Percentiles rank a stretch among this genome's conserved stretches.
Conservation (phyloP, 2,797 vertebrate species). For the Ceryle rudis region DNA sequence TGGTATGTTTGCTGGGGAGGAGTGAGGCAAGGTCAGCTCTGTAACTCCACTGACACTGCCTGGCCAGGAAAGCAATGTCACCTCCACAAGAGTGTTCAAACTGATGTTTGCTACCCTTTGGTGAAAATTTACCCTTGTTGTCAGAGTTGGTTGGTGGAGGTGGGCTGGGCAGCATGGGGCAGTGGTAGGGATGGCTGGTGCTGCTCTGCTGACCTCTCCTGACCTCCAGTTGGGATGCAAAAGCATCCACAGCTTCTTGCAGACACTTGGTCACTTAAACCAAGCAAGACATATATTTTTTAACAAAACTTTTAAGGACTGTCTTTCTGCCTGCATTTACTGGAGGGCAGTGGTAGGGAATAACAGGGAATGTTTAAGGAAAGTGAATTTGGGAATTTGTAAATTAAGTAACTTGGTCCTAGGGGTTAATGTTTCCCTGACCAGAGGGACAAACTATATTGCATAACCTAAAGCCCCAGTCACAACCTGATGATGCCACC, state of each 20-base stretch:
- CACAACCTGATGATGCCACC: not conserved
- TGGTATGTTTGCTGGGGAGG: not conserved
- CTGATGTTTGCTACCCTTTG: not conserved
- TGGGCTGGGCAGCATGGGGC: not conserved
- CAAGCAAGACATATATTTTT: not conserved
- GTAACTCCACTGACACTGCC: not conserved
- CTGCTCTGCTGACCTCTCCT: accelerated
- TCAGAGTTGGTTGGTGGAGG: not conserved
- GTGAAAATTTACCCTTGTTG: not conserved
- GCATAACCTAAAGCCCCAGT: not conserved
- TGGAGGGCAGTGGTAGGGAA: not conserved
- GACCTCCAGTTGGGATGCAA: not conserved
- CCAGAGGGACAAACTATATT: not conserved
- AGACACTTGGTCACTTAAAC: not conserved
- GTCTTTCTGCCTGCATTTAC: not conserved
- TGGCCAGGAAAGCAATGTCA: not conserved
- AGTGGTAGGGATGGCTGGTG: not conserved
- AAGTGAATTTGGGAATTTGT: not conserved
- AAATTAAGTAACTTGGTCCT: not conserved
- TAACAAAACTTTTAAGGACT: not conserved
- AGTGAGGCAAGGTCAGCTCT: not conserved
- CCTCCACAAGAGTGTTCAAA: accelerated
- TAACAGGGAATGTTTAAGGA: not conserved
- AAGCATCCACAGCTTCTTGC: not conserved
- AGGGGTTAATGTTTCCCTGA: slow-evolving; percentile 20